Evolutionary conservation across 2,113 vertebrate genomes (phyloP).

Genomic region (Proterorhinus semilunaris): DNA sequence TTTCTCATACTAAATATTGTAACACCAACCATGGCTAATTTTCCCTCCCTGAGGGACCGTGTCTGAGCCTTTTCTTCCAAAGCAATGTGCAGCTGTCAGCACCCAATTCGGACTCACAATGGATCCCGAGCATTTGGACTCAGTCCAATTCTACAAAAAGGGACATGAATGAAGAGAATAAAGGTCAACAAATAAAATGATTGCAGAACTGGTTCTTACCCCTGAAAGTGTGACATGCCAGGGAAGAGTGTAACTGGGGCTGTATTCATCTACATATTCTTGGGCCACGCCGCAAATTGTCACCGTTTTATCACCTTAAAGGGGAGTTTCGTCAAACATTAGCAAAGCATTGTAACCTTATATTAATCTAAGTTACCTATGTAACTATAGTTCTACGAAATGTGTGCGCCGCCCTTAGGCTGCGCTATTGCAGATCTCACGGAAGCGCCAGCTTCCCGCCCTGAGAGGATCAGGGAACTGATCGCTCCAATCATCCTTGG

Average conservation of each 20-base stretch:
- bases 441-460: too few species aligned
- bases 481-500: too few species aligned
- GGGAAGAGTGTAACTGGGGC: constrained; percentile 50
- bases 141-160: constrained; percentile 4
- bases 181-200: not conserved
- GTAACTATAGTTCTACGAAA: too few species aligned
- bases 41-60: not conserved
- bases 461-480: too few species aligned
- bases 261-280: constrained; percentile 21
- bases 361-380: too few species aligned
- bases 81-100: constrained; percentile 86
- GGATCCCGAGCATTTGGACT: constrained; percentile 72
- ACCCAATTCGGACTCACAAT: constrained; percentile 80
- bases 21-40: constrained; percentile 49
- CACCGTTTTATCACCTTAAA: constrained; percentile 71
- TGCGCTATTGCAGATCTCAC: too few species aligned
- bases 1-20: too few species aligned
- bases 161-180: not conserved
- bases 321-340: too few species aligned
- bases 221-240: constrained; percentile 76
- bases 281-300: constrained; percentile 82
- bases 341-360: too few species aligned
- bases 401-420: too few species aligned
- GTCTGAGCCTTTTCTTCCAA: constrained; percentile 44
- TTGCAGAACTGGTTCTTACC: constrained; percentile 48